These are phyloP conservation scores for Diarsia mendica DNA, from an alignment of 2,888 invertebrate species.

Conservation along the genomic window DNA sequence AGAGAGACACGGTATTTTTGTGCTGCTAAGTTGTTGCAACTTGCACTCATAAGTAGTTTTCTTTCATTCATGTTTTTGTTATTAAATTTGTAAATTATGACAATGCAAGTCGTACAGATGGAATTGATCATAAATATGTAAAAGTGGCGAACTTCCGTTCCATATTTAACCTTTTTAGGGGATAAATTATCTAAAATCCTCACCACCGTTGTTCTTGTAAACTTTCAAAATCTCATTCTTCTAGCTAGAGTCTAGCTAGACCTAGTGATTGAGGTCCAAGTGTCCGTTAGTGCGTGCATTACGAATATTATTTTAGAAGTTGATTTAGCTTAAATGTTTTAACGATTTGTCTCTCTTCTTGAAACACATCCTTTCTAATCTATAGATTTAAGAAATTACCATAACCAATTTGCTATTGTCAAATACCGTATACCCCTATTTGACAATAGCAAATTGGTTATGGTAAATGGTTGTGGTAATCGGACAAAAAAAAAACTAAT, in stretches of 20 bases:
- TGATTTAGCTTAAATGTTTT: background rate
- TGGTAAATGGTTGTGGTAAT: too few relatives aligned
- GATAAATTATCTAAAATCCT: too few relatives aligned
- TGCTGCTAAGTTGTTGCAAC: constrained; percentile 29
- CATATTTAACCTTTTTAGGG: too few relatives aligned
- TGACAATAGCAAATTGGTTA: too few relatives aligned
- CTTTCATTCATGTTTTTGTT: constrained; percentile 32
- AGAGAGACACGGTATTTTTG: constrained; percentile 34
- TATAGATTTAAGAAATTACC: background rate
- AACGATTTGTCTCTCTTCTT: background rate
- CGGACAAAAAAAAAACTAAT: too few relatives aligned
- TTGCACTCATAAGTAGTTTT: too few relatives aligned
- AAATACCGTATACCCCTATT: too few relatives aligned
- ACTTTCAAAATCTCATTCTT: background rate
- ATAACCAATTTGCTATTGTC: background rate
- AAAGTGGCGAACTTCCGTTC: background rate
- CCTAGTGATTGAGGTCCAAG: background rate
- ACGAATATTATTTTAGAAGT: background rate
- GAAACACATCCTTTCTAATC: background rate
- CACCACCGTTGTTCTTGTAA: too few relatives aligned
- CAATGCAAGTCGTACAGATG: background rate
- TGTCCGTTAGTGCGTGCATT: background rate
- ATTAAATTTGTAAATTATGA: background rate
- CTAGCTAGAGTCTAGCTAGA: too few relatives aligned
- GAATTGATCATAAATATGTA: background rate